Evolutionary conservation across 2,888 invertebrate genomes (phyloP), one percentile per base, ranked within the genome.

Genomic region (Standfussiana lucernea): DNA sequence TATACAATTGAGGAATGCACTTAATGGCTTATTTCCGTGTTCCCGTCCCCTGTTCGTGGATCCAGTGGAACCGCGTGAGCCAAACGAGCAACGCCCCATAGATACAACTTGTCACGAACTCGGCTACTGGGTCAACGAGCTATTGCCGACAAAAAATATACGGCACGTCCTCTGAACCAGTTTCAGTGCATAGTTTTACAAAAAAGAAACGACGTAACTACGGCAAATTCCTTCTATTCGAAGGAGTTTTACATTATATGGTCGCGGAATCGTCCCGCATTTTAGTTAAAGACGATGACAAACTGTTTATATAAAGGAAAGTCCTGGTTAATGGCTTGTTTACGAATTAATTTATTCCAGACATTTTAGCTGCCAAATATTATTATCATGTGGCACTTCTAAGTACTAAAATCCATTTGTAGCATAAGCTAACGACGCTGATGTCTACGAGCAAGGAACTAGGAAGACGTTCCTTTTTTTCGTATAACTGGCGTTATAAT

Each of bases 111-210:
- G 94, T 93, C 94, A 94, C 93, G 92, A 95, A 95, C 93, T 92
- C 94, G 93, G 95, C 92, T 90, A 95, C 92, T 95, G 91, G 95
- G 95, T 95, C 95, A 95, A 95, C 90, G 88, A 93, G 91, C 88
- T 90, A 92, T 91, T 90, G 88, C 87, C 86, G 86, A 87, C 86
- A 88, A 88, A 90, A 88, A 86, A 89, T 85, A 76, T 72, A 81
- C 79, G 70, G 68, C 72, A 77, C 61, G 72, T 84, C 80, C 75
- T 75, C 74, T 76, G 71, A 72, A 82, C 68, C 56, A 83, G 56
- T 72, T 75, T 61, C 37, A 81, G 61, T 74, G 32, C 82, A 85
- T 82, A 83, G 82, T 85, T 88, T 67, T 37, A 65, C 73, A 11
- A 53, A 77, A 75, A 75, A 77, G 61, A 70, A 62, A 32, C 28